Percentiles rank a stretch among this genome's conserved stretches.
Conservation (phyloP, 2,797 vertebrate species). For the Amblyraja radiata region DNA sequence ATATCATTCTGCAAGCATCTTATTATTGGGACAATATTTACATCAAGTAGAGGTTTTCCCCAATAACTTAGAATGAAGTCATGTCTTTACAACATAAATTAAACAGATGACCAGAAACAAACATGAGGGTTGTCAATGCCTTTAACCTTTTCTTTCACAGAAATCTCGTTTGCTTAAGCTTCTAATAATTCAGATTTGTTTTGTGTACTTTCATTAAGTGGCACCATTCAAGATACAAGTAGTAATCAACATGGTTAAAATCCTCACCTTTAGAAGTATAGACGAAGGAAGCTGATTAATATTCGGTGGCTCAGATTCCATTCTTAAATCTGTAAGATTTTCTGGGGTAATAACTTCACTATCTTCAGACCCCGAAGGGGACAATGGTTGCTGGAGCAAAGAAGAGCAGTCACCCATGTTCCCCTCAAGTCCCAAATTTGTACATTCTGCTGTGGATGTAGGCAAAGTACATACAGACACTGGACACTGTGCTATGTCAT, state of each 20-base stretch:
- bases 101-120: not conserved
- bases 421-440: constrained; percentile 49
- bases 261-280: constrained; percentile 86
- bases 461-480: constrained; percentile 63
- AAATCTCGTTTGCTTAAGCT: not conserved
- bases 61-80: not conserved
- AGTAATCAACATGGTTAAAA: not conserved
- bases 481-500: constrained; percentile 56
- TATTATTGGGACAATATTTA: not conserved
- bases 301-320: constrained; percentile 66
- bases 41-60: not conserved
- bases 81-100: not conserved
- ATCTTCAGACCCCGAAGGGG: constrained; percentile 52
- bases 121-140: not conserved
- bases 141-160: not conserved
- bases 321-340: constrained; percentile 51
- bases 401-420: constrained; percentile 56
- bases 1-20: not conserved
- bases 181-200: not conserved
- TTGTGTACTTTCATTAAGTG: not conserved
- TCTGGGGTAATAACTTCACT: constrained; percentile 57
- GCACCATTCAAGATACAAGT: not conserved
- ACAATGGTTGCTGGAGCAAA: constrained; percentile 41
- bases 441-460: constrained; percentile 55
- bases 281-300: constrained; percentile 94